These are phyloP conservation scores for Oscheius myriophilus DNA, from an alignment of 2,888 invertebrate species.

Conservation along the genomic window DNA sequence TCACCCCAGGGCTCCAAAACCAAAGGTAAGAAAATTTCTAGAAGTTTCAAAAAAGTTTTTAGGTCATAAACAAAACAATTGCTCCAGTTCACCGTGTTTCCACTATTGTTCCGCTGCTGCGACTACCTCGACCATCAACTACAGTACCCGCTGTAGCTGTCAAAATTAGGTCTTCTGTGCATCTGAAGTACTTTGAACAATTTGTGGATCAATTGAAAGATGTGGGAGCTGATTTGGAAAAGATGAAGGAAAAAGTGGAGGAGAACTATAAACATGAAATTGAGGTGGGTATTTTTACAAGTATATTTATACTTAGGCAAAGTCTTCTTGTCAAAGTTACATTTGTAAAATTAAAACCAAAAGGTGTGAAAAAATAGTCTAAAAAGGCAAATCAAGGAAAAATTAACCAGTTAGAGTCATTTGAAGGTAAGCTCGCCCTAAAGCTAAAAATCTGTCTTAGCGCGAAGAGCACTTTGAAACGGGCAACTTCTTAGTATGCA, in stretches of 20 bases:
- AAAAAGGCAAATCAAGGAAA: too few relatives aligned
- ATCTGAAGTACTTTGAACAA: slow-evolving; percentile 33
- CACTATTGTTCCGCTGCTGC: slow-evolving; percentile 48
- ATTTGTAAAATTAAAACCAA: slow-evolving; percentile 27
- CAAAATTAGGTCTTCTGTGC: not conserved
- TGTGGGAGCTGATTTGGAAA: slow-evolving; percentile 39
- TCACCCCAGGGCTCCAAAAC: slow-evolving; percentile 54
- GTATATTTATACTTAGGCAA: too few relatives aligned
- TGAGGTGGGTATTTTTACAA: slow-evolving; percentile 20
- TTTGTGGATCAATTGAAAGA: slow-evolving; percentile 40
- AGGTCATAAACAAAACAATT: slow-evolving; percentile 48
- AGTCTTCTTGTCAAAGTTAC: not conserved
- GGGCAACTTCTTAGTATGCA: too few relatives aligned
- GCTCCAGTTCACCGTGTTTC: slow-evolving; percentile 47
- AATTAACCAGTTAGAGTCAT: too few relatives aligned
- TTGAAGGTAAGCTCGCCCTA: too few relatives aligned
- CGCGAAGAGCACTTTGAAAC: too few relatives aligned
- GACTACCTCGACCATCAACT: slow-evolving; percentile 28
- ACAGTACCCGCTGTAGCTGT: slow-evolving; percentile 2
- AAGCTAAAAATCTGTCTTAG: too few relatives aligned
- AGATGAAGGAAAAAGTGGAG: slow-evolving; percentile 43
- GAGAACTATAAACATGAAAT: slow-evolving; percentile 47
- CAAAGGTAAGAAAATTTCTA: slow-evolving; percentile 40
- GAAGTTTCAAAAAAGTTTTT: too few relatives aligned
- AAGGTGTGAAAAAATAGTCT: too few relatives aligned